These are phyloP conservation scores for Aphrophora alni DNA, from an alignment of 2,888 invertebrate species.

Conservation along the genomic window DNA sequence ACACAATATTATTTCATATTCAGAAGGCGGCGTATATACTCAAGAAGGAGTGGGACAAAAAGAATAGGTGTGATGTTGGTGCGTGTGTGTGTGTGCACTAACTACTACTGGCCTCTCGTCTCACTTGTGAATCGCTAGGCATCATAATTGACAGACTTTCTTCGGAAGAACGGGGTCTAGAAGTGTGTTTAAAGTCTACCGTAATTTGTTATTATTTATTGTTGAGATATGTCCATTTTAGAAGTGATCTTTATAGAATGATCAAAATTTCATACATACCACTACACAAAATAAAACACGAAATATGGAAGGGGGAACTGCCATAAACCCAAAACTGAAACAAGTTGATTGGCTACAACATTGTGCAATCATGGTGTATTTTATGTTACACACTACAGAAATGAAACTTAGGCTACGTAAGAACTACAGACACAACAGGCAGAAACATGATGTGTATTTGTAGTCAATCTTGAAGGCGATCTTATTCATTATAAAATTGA, in stretches of 20 bases:
- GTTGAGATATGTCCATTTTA: not conserved
- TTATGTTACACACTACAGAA: too few species aligned
- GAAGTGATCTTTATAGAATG: not conserved
- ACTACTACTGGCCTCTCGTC: not conserved
- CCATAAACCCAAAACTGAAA: too few species aligned
- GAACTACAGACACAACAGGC: too few species aligned
- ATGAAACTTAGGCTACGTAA: too few species aligned
- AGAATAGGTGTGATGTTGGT: conserved; percentile 13
- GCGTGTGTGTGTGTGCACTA: not conserved
- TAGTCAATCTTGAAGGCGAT: too few species aligned
- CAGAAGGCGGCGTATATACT: not conserved
- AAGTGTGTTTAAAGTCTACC: not conserved
- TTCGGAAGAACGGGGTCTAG: not conserved
- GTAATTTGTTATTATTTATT: not conserved
- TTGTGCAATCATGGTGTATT: too few species aligned
- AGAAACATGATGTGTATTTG: too few species aligned
- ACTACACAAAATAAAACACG: too few species aligned
- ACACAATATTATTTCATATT: conserved; percentile 5
- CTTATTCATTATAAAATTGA: too few species aligned
- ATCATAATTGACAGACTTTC: not conserved
- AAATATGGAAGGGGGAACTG: too few species aligned
- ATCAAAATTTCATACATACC: too few species aligned
- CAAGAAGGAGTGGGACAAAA: not conserved
- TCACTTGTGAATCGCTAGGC: not conserved
- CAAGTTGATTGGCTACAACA: too few species aligned